Base-by-base conservation (phyloP, 2,797 vertebrate genomes). In the Petrocephalus schoutedeni region DNA sequence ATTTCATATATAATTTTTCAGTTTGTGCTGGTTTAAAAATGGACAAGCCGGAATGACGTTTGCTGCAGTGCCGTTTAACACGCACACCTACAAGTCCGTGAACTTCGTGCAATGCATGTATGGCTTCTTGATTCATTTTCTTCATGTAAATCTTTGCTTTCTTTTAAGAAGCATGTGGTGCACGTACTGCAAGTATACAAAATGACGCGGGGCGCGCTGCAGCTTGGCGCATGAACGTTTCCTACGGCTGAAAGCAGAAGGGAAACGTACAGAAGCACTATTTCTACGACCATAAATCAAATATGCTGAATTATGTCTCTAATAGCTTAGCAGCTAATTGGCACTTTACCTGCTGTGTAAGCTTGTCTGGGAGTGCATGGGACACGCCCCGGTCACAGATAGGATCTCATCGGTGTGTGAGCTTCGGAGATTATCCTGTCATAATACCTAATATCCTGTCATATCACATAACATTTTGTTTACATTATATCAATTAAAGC, bases 401-500 rank as follows among this genome's bases (percentile, higher is more conserved):
- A 80, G 19, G 10, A 45, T 80, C 16, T 80, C 41, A 77, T 36
- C 7, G 74, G 41, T 80, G 74, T 49, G 74, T 80, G 74, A 49
- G 74, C 19, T 19, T 49, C 32, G 14, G 74, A 49, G 74, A 45
- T 80, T 49, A 49, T 21, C 74, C 74, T 49, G 71, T 77, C 32
- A 77, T 77, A 77, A 77, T 41, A 77, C 16, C 64, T 67, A 28
- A 28, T 49, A 49, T 21, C 74, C 74, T 49, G 67, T 71, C 67
- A 80, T 80, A 80, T 80, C 74, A 49, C 19, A 80, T 49, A 80
- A 80, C 74, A 3, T 49, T 80, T 80, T 80, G 41, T 49, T 80
- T 80, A 16, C 74, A 80, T 36, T 49, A 80, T n/a, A 49, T 80
- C 49, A 80, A 80, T 80, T 80, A 80, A 84, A 84, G 45, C 45